Base-by-base conservation (phyloP, 1,140 invertebrate genomes). In the Hydropsyche tenuis region DNA sequence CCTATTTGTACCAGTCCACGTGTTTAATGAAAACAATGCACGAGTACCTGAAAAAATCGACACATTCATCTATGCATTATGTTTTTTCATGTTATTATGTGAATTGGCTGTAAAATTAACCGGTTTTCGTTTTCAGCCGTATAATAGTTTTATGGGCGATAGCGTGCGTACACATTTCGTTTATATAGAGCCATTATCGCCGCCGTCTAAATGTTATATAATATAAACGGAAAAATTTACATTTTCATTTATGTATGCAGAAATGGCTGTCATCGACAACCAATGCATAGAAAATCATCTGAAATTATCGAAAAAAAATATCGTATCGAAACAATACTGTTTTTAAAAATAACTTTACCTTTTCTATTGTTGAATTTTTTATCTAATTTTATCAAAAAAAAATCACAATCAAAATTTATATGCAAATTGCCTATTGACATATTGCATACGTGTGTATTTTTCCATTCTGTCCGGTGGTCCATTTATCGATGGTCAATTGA, bases 21-120 rank as follows among this genome's bases (percentile, higher is more conserved):
- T 60, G 12, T 1, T 4, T 25, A 60, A 60, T 27, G 12, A 60
- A 60, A 20, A 60, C 12, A 60, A 60, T 27, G 56, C 51, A 18
- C 11, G 22, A 22, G 51, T 23, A 25, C 9, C 11, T 25, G 22
- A 14, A 18, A n/a, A n/a, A 22, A 60, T 20, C 23, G 56, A 3
- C 23, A 1, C 7, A 9, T 53, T 53, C 48, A 53, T 53, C 48
- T 53, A 16, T 43, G 30, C 65, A 37, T 63, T 56, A 66, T 69
- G 71, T 68, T 69, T 73, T 76, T 53, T 66, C 74, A 69, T 73
- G 70, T 46, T 46, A 76, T 76, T 76, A 76, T 71, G 68, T 65
- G 63, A 76, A 73, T 73, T 43, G 60, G 63, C 51, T 18, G 65
- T 73, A 48, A 72, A 76, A 76, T 76, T 76, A 73, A 62, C 71